phyloP scores from a whole-genome alignment of 53 echinoderm and acorn worm genomes.

The Astropecten irregularis region DNA sequence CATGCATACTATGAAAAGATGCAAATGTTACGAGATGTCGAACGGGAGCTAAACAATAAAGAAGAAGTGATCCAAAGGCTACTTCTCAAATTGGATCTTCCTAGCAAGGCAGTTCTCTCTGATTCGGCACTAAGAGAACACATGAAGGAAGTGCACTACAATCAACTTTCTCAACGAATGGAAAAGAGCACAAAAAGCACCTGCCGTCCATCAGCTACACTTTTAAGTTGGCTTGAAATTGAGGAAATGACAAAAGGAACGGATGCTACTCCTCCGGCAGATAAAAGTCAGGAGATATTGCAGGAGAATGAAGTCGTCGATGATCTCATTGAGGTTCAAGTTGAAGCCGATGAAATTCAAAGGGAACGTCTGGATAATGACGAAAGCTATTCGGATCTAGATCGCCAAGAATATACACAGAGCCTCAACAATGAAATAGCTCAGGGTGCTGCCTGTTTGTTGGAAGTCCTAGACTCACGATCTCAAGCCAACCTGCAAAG shows the following conservation, averaged over 20 bases:
- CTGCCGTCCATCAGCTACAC: background rate
- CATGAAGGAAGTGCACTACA: conserved; percentile 37
- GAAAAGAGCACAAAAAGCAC: background rate
- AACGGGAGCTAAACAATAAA: conserved; percentile 10
- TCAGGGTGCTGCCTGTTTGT: too few species aligned
- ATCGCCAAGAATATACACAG: too few species aligned
- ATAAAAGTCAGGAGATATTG: background rate
- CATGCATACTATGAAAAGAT: background rate
- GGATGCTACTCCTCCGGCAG: background rate
- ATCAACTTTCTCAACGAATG: background rate
- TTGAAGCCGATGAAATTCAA: background rate
- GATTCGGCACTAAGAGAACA: conserved; percentile 7
- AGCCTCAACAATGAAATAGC: too few species aligned
- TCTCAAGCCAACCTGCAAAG: background rate
- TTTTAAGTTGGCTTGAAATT: conserved; percentile 33
- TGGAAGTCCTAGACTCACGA: background rate
- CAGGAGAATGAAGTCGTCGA: background rate
- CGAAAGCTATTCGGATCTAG: too few species aligned
- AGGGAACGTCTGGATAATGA: conserved; percentile 30
- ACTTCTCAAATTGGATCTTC: conserved; percentile 27
- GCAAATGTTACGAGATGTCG: conserved; percentile 14
- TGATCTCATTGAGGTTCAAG: background rate
- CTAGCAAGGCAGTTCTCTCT: conserved; percentile 57
- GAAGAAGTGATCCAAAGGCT: conserved; percentile 28
- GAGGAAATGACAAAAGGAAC: background rate